Evolutionary conservation across 2,888 invertebrate species (phyloP).

Genomic region (Lamproptera curius): DNA sequence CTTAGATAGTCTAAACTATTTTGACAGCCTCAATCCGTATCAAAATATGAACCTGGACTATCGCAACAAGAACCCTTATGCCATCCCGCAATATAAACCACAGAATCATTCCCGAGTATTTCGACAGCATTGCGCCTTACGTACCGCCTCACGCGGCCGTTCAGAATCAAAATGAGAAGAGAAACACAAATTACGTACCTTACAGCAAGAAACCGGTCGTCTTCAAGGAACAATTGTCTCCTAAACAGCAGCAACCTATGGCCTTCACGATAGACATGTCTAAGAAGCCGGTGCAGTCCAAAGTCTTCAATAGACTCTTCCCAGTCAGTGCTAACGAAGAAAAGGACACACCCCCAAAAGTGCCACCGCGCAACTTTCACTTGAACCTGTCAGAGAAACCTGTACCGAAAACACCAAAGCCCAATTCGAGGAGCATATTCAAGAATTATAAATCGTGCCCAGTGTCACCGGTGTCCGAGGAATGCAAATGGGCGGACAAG

Average conservation of each 20-base stretch:
- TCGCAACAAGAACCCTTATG: slow-evolving; percentile 70
- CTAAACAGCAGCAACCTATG: slow-evolving; percentile 43
- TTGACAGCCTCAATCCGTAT: slow-evolving; percentile 65
- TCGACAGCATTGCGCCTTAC: slow-evolving; percentile 51
- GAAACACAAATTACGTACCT: slow-evolving; percentile 41
- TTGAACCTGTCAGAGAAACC: slow-evolving; percentile 61
- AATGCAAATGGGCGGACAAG: slow-evolving; percentile 81
- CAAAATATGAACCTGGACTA: slow-evolving; percentile 52
- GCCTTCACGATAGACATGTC: slow-evolving; percentile 60
- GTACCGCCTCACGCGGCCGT: slow-evolving; percentile 63
- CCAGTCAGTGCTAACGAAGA: slow-evolving; percentile 43
- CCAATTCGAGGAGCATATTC: slow-evolving; percentile 74
- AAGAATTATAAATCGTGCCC: slow-evolving; percentile 88
- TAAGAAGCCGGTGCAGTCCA: slow-evolving; percentile 53
- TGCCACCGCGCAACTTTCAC: slow-evolving; percentile 60
- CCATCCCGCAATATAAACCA: slow-evolving; percentile 69
- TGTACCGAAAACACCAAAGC: slow-evolving; percentile 50
- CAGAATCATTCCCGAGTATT: slow-evolving; percentile 57
- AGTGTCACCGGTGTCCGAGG: slow-evolving; percentile 89
- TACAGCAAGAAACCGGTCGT: slow-evolving; percentile 49
- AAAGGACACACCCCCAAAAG: slow-evolving; percentile 42
- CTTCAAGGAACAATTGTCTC: slow-evolving; percentile 55
- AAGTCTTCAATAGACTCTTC: slow-evolving; percentile 67
- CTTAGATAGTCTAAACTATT: slow-evolving; percentile 64
- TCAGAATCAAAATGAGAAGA: slow-evolving; percentile 36